Evolutionary conservation across 1,140 invertebrate species (phyloP), one percentile per base, ranked within the genome.

Genomic region (Drosophila asahinai): DNA sequence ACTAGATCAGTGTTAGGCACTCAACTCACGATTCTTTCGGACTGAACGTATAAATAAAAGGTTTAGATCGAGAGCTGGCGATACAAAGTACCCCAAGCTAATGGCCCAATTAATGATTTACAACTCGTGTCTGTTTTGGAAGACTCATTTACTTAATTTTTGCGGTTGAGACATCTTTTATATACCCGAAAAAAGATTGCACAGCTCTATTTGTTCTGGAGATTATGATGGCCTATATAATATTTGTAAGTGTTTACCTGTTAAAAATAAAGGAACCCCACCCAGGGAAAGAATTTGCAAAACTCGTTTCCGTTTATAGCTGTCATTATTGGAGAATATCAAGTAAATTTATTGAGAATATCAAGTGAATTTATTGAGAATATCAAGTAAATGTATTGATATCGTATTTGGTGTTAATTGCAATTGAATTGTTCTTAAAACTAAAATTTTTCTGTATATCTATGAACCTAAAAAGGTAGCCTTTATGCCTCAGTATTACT

Each of bases 31-130:
- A 47, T 57, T 45, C 51, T 51, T 22, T 5, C 12, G 9, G 22
- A 27, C 45, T 2, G 19, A n/a, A 65, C 42, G 7, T 47, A 19
- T n/a, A 70, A 66, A 36, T 52, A 22, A 64, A 49, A 51, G 22
- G 19, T 67, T 45, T 57, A 36, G 12, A 36, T 47, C 15, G 22
- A 38, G 19, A 59, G 43, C 57, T 59, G 33, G n/a, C 17, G n/a
- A 3, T 40, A 52, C 17, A 30, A 25, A n/a, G 36, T 43, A 30
- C 12, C 2, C 8, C 3, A 38, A 27, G 33, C 22, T 38, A 45
- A 77, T 67, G 25, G 33, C 15, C 48, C 48, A 48, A 25, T 60
- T 71, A 81, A 77, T 27, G 43, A 59, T 55, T 65, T 71, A 47
- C 47, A 66, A 15, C 80, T 55, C 74, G 43, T 55, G 62, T n/a